Conservation (phyloP, 2,888 invertebrate genomes). For the Napeogenes inachia region DNA sequence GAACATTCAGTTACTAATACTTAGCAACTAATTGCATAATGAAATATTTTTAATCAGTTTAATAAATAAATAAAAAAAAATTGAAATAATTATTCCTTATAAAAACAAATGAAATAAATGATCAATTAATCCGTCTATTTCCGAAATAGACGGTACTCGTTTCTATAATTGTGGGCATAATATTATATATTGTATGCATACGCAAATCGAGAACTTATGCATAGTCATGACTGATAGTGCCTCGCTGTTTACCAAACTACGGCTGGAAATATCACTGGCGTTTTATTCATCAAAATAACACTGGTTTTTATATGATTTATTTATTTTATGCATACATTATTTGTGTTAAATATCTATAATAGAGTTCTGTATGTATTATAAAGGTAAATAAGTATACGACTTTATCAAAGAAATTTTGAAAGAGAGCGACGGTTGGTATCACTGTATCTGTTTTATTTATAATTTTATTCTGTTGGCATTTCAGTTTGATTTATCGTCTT, state of each 20-base stretch:
- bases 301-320: not conserved
- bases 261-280: not conserved
- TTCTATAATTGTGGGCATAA: constrained; percentile 16
- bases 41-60: no score
- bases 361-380: not conserved
- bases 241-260: constrained; percentile 2
- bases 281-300: no score
- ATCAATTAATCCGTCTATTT: not conserved
- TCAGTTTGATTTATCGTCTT: no score
- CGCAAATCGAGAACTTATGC: constrained; percentile 23
- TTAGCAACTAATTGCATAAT: no score
- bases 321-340: not conserved
- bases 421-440: no score
- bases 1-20: no score
- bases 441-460: no score
- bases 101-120: no score
- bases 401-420: not conserved
- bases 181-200: constrained; percentile 19
- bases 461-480: no score
- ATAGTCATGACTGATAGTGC: constrained; percentile 22
- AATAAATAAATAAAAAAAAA: no score
- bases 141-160: constrained; percentile 7
- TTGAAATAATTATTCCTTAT: no score
- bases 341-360: no score
- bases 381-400: not conserved